phyloP scores from a whole-genome alignment of 2,888 invertebrate genomes.

The Drosophila conformis region DNA sequence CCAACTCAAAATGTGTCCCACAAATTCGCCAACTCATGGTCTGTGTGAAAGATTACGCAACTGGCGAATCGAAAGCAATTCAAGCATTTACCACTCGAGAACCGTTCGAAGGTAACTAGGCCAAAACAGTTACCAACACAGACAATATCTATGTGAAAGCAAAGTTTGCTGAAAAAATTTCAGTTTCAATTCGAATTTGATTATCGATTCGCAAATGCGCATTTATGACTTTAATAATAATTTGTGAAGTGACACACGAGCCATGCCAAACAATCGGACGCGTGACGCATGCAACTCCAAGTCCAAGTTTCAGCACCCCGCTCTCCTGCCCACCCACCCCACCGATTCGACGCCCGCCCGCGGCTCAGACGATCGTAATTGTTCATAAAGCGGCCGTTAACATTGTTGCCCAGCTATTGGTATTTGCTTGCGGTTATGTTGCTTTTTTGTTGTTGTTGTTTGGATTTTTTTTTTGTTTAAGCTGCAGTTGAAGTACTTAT shows the following conservation, averaged over 20 bases:
- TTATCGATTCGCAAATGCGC: slow-evolving; percentile 49
- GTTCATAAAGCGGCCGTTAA: slow-evolving; percentile 81
- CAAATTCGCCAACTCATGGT: slow-evolving; percentile 47
- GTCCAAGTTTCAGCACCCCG: slow-evolving; percentile 6
- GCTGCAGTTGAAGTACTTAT: slow-evolving; percentile 61
- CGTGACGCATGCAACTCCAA: slow-evolving; percentile 74
- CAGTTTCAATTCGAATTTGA: slow-evolving; percentile 34
- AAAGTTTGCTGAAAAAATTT: slow-evolving; percentile 17
- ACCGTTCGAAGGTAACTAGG: slow-evolving; percentile 73
- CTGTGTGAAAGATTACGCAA: slow-evolving; percentile 56
- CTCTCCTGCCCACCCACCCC: neutral
- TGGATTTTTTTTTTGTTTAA: slow-evolving; percentile 20
- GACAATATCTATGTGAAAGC: slow-evolving; percentile 51
- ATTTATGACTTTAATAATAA: slow-evolving; percentile 58
- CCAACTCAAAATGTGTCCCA: slow-evolving; percentile 22
- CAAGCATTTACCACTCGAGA: slow-evolving; percentile 65
- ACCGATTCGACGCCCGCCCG: slow-evolving; percentile 38
- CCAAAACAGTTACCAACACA: slow-evolving; percentile 41
- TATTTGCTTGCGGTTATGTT: slow-evolving; percentile 39
- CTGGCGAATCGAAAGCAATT: slow-evolving; percentile 59
- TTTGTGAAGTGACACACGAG: slow-evolving; percentile 63
- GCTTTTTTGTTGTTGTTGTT: slow-evolving; percentile 7
- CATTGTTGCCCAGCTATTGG: slow-evolving; percentile 64
- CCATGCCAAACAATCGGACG: slow-evolving; percentile 37
- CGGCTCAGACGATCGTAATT: slow-evolving; percentile 61